Evolutionary conservation across 2,888 invertebrate species (phyloP), one percentile per base, ranked within the genome.

Genomic region (Dryobotodes eremita): DNA sequence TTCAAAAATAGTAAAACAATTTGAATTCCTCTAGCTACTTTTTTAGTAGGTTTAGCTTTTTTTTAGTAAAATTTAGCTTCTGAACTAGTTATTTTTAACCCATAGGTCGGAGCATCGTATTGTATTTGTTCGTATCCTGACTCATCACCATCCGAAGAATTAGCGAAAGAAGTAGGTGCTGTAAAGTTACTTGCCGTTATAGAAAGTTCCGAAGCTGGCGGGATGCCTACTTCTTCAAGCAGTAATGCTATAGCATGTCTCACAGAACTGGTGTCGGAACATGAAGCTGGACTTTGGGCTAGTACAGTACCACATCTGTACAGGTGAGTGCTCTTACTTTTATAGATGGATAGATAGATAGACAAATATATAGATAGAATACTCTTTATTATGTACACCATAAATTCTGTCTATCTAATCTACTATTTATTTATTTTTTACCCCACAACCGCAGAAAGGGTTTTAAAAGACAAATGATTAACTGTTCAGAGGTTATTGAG

Each of bases 261-360:
- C 68, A 90, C 92, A n/a, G 92, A 94, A 72, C 93, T 97, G 26
- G 95, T 97, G 31, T 92, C 95, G 1, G 95, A 94, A 88, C 96
- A 96, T 90, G 97, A 97, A 70, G 96, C 97, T 79, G 98, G 98
- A 23, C 93, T 98, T 36, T 97, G 97, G 95, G 97, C 97, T 11
- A 97, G 94, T 85, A 97, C 96, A 71, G 95, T 98, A 83, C 97
- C 97, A 53, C 96, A 97, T 84, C 92, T 97, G 85, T 97, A 97
- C 91, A 97, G 97, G 97, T 97, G 83, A 50, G 62, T 65, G 36
- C 36, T 71, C 23, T 62, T 62, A 55, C 23, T 70, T 57, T 70
- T 57, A n/a, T 36, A 57, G 8, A 23, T 69, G 17, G 23, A 31
- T 50, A 69, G 13, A n/a, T 42, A 42, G 23, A 64, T 11, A 48